Evolutionary conservation across 2,797 vertebrate species (phyloP), one percentile per base, ranked within the genome.

Genomic region (Lemur catta): DNA sequence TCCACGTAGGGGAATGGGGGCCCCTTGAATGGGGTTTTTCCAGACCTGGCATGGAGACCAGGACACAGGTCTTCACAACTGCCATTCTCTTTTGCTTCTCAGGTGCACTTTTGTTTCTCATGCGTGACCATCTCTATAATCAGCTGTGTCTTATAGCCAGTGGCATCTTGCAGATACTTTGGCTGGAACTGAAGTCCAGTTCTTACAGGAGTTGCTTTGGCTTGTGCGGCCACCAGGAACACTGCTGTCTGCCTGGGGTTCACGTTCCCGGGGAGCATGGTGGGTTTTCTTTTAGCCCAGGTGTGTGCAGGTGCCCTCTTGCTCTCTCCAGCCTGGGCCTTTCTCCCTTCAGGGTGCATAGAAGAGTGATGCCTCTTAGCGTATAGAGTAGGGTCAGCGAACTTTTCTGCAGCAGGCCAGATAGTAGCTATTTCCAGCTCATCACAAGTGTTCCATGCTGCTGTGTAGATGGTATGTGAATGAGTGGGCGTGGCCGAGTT

Each of bases 1-100:
- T 41, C 38, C 10, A 4, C 0, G 0, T 8, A 3, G 4, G 50
- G 13, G 52, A 28, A 33, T 2, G 10, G 24, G 22, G 7, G 35
- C 7, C 28, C 12, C 76, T 15, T 6, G 33, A 30, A 13, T 6
- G 35, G 48, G 76, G 0, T 50, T 52, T 33, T 43, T 72, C 22
- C 6, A 26, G 80, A 11, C 33, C 14, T 41, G 6, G n/a, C 3
- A 12, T 20, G 3, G 6, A 20, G 65, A 26, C 5, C 9, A 48
- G 46, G 41, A 15, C 35, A 24, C 12, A 1, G 0, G 28, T 72
- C 76, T 94, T 13, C 46, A 26, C 15, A 2, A 4, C 41, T 13
- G 11, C 41, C 0, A 0, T 28, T 65, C 30, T 72, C 26, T 55
- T 20, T 46, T 17, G 50, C 11, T 30, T 91, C n/a, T 57, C 43